phyloP scores from a whole-genome alignment of 2,888 invertebrate species.

The Hemithea aestivaria region DNA sequence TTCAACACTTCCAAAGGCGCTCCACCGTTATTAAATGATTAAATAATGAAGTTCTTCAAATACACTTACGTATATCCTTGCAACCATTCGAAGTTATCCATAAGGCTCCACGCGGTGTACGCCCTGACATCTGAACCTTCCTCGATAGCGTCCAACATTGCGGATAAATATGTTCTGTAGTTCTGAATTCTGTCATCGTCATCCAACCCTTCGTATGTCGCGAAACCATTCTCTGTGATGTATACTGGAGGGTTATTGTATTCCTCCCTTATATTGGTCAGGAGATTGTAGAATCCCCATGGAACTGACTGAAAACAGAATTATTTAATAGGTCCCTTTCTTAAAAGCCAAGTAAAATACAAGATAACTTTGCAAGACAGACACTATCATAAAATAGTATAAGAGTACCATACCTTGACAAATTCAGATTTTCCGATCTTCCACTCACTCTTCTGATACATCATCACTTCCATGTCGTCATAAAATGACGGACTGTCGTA shows the following conservation, averaged over 20 bases:
- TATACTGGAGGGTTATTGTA: slow-evolving; percentile 74
- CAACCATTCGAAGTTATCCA: slow-evolving; percentile 83
- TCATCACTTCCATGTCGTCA: slow-evolving; percentile 31
- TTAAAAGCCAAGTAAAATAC: too few species aligned
- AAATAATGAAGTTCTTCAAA: not conserved
- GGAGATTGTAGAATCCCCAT: slow-evolving; percentile 75
- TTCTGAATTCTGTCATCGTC: slow-evolving; percentile 62
- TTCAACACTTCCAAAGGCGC: too few species aligned
- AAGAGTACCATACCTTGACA: slow-evolving; percentile 17
- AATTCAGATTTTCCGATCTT: slow-evolving; percentile 28
- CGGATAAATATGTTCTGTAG: slow-evolving; percentile 52
- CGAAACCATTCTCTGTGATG: slow-evolving; percentile 78
- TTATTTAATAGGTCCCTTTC: too few species aligned
- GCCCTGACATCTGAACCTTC: slow-evolving; percentile 63
- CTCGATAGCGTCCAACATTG: slow-evolving; percentile 60
- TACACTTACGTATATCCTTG: slow-evolving; percentile 72
- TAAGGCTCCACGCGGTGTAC: slow-evolving; percentile 80
- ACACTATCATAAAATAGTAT: too few species aligned
- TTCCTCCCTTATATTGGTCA: slow-evolving; percentile 64
- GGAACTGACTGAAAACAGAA: slow-evolving; percentile 45
- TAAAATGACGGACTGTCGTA: slow-evolving; percentile 31
- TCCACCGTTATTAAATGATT: not conserved
- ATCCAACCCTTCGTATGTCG: slow-evolving; percentile 37
- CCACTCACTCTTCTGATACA: slow-evolving; percentile 30
- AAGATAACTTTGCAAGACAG: too few species aligned